Conservation (phyloP, 2,797 vertebrate genomes). For the Distichodus sexfasciatus region DNA sequence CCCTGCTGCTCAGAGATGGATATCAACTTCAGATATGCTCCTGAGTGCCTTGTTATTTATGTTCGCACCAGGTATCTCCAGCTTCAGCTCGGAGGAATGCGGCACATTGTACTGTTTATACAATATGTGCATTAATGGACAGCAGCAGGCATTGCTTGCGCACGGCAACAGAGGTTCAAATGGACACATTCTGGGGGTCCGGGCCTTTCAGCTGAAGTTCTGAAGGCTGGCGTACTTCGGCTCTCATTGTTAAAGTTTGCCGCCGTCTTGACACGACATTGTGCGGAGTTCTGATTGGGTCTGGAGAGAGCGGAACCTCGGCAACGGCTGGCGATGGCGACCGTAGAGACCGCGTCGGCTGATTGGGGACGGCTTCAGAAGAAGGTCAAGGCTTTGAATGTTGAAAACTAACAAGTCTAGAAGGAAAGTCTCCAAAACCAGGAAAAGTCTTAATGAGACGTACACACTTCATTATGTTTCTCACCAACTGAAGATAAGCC, state of each 20-base stretch:
- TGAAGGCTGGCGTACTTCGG: conserved; percentile 53
- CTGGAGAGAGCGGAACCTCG: background rate
- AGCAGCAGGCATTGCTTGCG: conserved; percentile 90
- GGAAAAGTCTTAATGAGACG: conserved; percentile 33
- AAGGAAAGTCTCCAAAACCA: background rate
- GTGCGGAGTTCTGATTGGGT: conserved; percentile 24
- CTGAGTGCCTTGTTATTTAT: conserved; percentile 99
- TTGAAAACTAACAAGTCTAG: background rate
- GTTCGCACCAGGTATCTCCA: conserved; percentile 84
- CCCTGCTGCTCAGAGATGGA: conserved; percentile 89
- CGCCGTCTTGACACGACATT: conserved; percentile 25
- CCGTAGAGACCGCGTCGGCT: background rate
- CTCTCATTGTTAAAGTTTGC: conserved; percentile 49
- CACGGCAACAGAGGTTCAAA: conserved; percentile 96
- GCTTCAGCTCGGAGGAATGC: conserved; percentile 88
- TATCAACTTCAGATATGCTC: conserved; percentile 99
- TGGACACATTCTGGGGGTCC: conserved; percentile 66
- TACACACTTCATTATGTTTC: too few relatives aligned
- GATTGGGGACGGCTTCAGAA: background rate
- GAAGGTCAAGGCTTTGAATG: background rate
- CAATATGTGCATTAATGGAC: conserved; percentile 96
- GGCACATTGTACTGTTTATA: conserved; percentile 98
- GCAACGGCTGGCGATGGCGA: background rate
- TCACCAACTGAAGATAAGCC: too few relatives aligned
- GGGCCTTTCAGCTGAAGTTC: conserved; percentile 72